Conservation (phyloP, 2,888 invertebrate species). For the Phrixothrix hirtus region DNA sequence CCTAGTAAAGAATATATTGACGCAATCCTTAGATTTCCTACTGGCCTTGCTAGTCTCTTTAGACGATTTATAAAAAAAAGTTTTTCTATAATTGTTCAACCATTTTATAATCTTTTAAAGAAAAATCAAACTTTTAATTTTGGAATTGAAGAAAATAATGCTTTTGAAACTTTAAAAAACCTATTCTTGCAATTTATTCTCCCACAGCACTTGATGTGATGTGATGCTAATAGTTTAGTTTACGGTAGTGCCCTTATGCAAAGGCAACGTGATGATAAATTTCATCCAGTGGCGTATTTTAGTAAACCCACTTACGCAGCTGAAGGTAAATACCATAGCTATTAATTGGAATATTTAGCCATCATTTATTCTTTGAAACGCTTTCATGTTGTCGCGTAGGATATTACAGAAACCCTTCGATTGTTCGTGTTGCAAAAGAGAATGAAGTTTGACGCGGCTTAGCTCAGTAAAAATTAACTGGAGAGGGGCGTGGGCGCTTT, state of each 20-base stretch:
- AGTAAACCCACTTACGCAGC: not conserved
- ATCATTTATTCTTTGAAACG: conserved; percentile 31
- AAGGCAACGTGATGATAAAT: not conserved
- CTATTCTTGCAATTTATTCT: too few relatives aligned
- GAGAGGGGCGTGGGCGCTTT: too few relatives aligned
- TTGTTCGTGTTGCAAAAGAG: too few relatives aligned
- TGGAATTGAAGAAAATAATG: conserved; percentile 28
- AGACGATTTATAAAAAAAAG: conserved; percentile 37
- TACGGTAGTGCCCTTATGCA: too few relatives aligned
- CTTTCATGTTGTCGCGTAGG: too few relatives aligned
- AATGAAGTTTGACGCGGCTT: too few relatives aligned
- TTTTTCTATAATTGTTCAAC: conserved; percentile 39
- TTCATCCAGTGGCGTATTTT: not conserved
- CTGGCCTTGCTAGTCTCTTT: conserved; percentile 41
- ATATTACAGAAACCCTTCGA: too few relatives aligned
- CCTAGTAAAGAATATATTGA: conserved; percentile 32
- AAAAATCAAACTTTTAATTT: not conserved
- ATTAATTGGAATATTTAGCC: not conserved
- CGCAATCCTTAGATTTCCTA: conserved; percentile 35
- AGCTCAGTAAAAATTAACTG: too few relatives aligned
- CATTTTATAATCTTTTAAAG: conserved; percentile 36
- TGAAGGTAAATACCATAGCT: too few relatives aligned
- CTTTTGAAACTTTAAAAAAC: conserved; percentile 31
- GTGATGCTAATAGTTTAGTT: too few relatives aligned
- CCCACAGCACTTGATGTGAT: too few relatives aligned